These are phyloP conservation scores for Apus apus DNA, from an alignment of 2,113 vertebrate species.

Conservation along the genomic window DNA sequence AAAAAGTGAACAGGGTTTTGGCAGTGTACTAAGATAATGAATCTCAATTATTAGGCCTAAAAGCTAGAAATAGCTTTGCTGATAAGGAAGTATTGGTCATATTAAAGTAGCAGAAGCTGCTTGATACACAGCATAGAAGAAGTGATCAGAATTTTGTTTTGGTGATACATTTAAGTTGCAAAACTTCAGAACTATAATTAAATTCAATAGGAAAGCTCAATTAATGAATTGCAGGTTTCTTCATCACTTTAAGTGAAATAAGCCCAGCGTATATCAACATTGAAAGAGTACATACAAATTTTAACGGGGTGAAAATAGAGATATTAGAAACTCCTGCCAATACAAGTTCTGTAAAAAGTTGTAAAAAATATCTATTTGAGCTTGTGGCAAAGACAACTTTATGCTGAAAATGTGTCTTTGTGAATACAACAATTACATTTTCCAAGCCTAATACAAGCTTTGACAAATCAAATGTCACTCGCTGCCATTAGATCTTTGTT, in stretches of 20 bases:
- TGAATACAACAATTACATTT: neutral
- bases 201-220: neutral
- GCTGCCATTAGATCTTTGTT: neutral
- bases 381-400: neutral
- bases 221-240: neutral
- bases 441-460: neutral
- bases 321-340: neutral
- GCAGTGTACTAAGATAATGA: neutral
- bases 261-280: neutral
- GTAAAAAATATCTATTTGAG: rapidly evolving
- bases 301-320: neutral
- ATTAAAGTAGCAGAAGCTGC: neutral
- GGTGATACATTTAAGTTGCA: neutral
- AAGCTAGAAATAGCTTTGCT: neutral
- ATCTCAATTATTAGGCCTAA: neutral
- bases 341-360: neutral
- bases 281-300: neutral
- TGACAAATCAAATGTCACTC: neutral
- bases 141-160: neutral
- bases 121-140: neutral
- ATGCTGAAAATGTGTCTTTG: rapidly evolving
- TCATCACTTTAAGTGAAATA: neutral
- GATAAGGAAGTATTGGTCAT: neutral
- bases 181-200: neutral
- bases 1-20: neutral